Base-by-base conservation (phyloP, 2,797 vertebrate species). In the Tokudaia tokunoshimensis region DNA sequence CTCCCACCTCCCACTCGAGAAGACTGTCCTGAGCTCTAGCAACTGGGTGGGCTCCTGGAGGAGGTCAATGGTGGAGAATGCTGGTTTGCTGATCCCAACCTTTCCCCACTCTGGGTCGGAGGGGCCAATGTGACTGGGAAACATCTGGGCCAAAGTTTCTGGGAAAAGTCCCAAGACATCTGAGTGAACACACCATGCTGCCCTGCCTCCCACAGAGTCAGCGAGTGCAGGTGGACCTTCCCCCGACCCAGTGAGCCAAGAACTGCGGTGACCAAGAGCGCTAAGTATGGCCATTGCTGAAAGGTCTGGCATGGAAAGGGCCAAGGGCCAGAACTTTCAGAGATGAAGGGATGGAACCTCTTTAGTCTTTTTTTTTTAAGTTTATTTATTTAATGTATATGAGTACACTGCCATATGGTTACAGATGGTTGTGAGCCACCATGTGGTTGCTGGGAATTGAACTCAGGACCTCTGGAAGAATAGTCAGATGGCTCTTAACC, bases 221-320 rank as follows among this genome's bases (percentile, higher is more conserved):
- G 61, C 83, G 70, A 20, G 22, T 19, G 29, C 67, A 47, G 37
- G n/a, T 93, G 97, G 91, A 97, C 98, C 95, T 97, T 97, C n/a
- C 82, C 88, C 94, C 19, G 63, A 76, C 22, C 4, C 0, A 76
- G 78, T 20, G 88, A 26, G 41, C 85, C 89, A 55, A 26, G 94
- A 92, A 19, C 19, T 65, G 82, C 78, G n/a, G 75, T 87, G 97
- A 74, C 41, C 79, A 1, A 4, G 75, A 41, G 29, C 93, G 87
- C 22, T 19, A 81, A 94, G 94, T n/a, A 37, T 6, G 4, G 31
- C 85, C 82, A 50, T 5, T n/a, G 85, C 80, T 88, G 79, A 85
- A 61, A 81, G 92, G 55, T 14, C 0, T 26, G 67, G 84, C 67
- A 3, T 50, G 79, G 31, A 82, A n/a, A 93, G 82, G 63, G 78